These are phyloP conservation scores for Coptotermes formosanus DNA, from an alignment of 1,140 invertebrate species.

Conservation along the genomic window DNA sequence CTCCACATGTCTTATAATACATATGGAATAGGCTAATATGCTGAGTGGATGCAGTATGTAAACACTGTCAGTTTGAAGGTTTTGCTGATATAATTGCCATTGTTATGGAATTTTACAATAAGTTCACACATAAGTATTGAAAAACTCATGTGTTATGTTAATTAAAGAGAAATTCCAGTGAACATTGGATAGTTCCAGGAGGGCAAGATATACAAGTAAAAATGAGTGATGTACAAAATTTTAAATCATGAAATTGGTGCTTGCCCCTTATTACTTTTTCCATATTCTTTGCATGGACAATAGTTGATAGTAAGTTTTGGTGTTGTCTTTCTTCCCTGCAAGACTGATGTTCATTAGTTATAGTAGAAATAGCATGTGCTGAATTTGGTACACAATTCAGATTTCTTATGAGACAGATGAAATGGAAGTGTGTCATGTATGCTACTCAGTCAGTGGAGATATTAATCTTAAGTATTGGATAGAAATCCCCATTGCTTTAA, in stretches of 20 bases:
- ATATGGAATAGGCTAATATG: neutral
- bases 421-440: neutral
- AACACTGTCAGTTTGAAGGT: neutral
- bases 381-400: neutral
- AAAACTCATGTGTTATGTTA: neutral
- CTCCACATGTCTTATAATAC: neutral
- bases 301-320: neutral
- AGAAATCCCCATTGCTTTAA: neutral
- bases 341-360: neutral
- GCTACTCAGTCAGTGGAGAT: neutral
- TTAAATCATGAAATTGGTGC: neutral
- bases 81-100: neutral
- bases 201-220: neutral
- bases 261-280: neutral
- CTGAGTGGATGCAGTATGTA: neutral
- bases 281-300: constrained; percentile 11
- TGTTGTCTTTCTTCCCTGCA: constrained; percentile 11
- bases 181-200: neutral
- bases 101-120: neutral
- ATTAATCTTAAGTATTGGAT: neutral
- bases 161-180: neutral
- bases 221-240: neutral
- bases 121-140: neutral
- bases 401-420: neutral
- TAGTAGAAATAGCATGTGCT: neutral